Evolutionary conservation across 2,888 invertebrate genomes (phyloP), one percentile per base, ranked within the genome.

Genomic region (Ceriagrion tenellum): DNA sequence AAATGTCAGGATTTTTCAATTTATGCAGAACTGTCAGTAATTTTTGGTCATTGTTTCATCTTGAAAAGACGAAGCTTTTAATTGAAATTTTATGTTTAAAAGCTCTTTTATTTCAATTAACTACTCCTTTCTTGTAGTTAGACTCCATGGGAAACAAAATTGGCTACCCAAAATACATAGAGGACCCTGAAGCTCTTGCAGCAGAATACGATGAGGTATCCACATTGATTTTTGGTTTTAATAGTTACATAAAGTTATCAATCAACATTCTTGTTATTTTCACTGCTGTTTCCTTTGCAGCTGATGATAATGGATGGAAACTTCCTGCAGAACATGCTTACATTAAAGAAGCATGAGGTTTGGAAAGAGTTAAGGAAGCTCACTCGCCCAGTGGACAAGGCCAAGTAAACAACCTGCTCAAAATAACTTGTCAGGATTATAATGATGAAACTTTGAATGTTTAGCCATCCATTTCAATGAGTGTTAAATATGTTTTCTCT

Each of bases 81-180:
- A 47, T 4, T 47, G 47, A 47, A 47, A 47, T 47, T 4, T 8
- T 47, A 47, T 47, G 47, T 16, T 20, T 59, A 20, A 20, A 59
- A 20, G 59, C 20, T 59, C 20, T 8, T 16, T 59, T 59, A 3
- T 59, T 59, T 26, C 55, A 18, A 30, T n/a, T 55, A 26, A 47
- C 12, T 4, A 16, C 3, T 35, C 1, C 91, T 90, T 95, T 8
- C 95, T 96, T 96, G 63, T 95, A 96, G 96, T 95, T 96, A 88
- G 96, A 96, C 95, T 96, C 97, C 40, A 97, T 97, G 96, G 96
- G 97, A 89, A 97, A 97, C 95, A 96, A 97, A 96, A 97, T 97
- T 95, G 97, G 97, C 26, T 97, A 97, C 96, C 97, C 97, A 30
- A 97, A 97, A 95, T 97, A 97, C 96, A 97, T 97, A 95, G 96